Base-by-base conservation (phyloP, 2,113 vertebrate genomes). In the Alouatta palliata region DNA sequence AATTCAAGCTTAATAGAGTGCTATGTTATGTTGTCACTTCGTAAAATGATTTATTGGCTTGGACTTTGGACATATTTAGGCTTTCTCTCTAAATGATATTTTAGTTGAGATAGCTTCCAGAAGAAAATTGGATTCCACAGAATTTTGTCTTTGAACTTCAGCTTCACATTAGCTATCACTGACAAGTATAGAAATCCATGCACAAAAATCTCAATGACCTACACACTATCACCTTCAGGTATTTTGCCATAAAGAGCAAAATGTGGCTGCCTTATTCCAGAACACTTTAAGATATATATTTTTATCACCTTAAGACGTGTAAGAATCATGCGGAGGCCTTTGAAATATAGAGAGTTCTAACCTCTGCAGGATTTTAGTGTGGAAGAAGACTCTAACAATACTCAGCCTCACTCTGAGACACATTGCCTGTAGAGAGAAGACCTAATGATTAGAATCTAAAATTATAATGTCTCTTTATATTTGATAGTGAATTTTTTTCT, bases 41-140 rank as follows among this genome's bases (percentile, higher is more conserved):
- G 40, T 79, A 79, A 88, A 95, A 95, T 64, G 10, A 23, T 82
- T 75, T 10, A 92, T 85, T 91, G 73, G 35, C 5, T 82, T 37
- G 23, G 1, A 86, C 56, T 89, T 64, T 23, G 20, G 43, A 58
- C 6, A 27, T 45, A 13, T 76, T 83, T 90, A 82, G 21, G 5
- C 73, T 89, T 89, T 13, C 61, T 79, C 32, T 90, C 6, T 76
- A 35, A 45, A 70, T 49, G 0, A 70, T 87, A 7, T 71, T 91
- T 76, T 91, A 52, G 54, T 27, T 84, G 54, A 87, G 12, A 92
- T 32, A 32, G 6, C 73, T 83, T 87, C 23, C 1, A 21, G 17
- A 37, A 70, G 70, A 10, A 97, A n/a, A 14, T 61, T 19, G 54
- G 20, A 9, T 82, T 95, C 49, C 19, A 66, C 6, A 40, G 45